A percentile compares a stretch with the other conserved stretches of the same genome.
Evolutionary conservation across 2,888 invertebrate species (phyloP).

Genomic region (Heteromurus nitidus): DNA sequence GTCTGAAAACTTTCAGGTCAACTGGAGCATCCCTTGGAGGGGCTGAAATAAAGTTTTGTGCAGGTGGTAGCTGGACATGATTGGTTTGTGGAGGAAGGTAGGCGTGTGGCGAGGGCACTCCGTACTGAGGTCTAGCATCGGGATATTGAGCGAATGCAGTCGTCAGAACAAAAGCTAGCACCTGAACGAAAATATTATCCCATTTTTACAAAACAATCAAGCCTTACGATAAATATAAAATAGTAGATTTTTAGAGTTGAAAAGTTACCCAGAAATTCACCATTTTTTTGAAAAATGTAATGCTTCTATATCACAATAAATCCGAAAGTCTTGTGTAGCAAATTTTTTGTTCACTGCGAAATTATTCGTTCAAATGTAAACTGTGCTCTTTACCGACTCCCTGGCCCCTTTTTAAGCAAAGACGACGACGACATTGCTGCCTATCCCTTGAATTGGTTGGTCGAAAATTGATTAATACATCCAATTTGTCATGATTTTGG

Average conservation of each 20-base stretch:
- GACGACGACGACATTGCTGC: not conserved
- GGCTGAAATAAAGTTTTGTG: constrained; percentile 12
- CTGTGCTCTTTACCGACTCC: constrained; percentile 6
- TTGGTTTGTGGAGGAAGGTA: constrained; percentile 18
- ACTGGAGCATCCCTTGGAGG: not conserved
- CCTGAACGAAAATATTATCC: not conserved
- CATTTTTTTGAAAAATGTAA: no score
- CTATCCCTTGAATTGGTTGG: not conserved
- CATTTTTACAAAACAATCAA: not conserved
- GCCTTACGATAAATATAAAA: no score
- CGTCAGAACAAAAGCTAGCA: not conserved
- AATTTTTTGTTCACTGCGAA: no score
- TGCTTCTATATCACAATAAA: no score
- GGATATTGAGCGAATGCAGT: constrained; percentile 39
- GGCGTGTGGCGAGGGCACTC: constrained; percentile 9
- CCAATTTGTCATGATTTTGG: not conserved
- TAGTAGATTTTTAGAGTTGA: no score
- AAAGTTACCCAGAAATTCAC: no score
- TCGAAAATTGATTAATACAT: not conserved
- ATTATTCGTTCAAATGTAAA: not conserved
- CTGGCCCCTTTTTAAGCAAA: constrained; percentile 35
- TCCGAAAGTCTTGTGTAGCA: no score
- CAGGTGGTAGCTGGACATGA: not conserved
- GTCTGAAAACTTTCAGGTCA: constrained; percentile 50
- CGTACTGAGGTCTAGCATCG: constrained; percentile 39